Evolutionary conservation across 1,140 invertebrate species (phyloP).

Genomic region (Heterodera carotae): DNA sequence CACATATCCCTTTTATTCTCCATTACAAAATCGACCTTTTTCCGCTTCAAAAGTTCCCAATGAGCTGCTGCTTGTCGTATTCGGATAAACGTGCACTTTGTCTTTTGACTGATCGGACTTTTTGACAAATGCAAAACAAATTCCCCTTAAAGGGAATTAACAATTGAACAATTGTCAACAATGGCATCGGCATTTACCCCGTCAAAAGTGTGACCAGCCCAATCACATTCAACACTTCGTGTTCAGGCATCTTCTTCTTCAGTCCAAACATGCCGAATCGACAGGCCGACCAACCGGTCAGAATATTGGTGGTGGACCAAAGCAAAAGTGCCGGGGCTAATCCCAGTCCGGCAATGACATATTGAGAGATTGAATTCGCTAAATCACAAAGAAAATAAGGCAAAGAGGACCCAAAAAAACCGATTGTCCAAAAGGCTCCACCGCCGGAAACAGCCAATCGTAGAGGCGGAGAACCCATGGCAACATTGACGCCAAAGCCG

Average conservation of each 20-base stretch:
- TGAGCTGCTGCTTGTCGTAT: not conserved
- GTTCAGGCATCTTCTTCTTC: constrained; percentile 24
- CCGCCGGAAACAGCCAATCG: constrained; percentile 10
- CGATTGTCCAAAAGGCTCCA: constrained; percentile 34
- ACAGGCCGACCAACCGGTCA: constrained; percentile 44
- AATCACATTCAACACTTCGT: constrained; percentile 31
- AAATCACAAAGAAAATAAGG: not conserved
- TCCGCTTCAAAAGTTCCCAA: not conserved
- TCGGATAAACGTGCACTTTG: constrained; percentile 20
- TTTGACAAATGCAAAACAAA: constrained; percentile 32
- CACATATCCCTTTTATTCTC: not conserved
- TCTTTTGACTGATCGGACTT: constrained; percentile 26
- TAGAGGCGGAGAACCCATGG: constrained; percentile 34
- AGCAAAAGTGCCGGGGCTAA: constrained; percentile 40
- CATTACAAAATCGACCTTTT: not conserved
- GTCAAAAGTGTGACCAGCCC: constrained; percentile 38
- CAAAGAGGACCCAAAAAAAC: not conserved
- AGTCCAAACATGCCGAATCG: constrained; percentile 47
- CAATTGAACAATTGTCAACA: not conserved
- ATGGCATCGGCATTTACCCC: constrained; percentile 28
- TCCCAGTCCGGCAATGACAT: constrained; percentile 41
- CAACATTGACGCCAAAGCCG: constrained; percentile 36
- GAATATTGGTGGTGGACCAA: constrained; percentile 46
- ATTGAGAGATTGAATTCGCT: constrained; percentile 35
- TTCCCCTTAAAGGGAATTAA: constrained; percentile 28